A percentile compares a stretch with the other conserved stretches of the same genome.
Conservation (phyloP, 2,113 vertebrate genomes). For the Aspidoscelis tigris region DNA sequence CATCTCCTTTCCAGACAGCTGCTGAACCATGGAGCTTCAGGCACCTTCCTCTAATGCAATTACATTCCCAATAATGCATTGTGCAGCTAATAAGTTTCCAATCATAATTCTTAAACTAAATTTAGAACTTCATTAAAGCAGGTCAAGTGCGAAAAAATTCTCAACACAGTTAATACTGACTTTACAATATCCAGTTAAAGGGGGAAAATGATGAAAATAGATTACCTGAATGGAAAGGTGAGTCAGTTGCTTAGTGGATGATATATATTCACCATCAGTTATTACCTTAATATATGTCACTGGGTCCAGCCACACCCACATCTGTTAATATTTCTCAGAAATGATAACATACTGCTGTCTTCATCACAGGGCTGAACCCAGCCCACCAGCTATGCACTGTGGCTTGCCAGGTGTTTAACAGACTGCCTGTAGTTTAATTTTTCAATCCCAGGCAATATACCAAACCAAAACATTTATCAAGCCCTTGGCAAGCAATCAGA, state of each 20-base stretch:
- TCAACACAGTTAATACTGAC: background rate
- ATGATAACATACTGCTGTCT: background rate
- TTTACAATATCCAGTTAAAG: background rate
- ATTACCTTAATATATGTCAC: background rate
- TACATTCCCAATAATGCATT: no score
- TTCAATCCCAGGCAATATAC: background rate
- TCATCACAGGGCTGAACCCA: background rate
- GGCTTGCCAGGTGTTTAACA: background rate
- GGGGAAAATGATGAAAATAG: background rate
- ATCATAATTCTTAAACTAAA: no score
- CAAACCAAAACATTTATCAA: background rate
- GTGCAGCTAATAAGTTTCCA: no score
- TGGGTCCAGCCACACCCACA: background rate
- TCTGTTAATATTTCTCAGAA: background rate
- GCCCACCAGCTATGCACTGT: background rate
- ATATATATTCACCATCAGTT: background rate
- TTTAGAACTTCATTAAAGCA: background rate
- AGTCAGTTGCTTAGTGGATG: background rate
- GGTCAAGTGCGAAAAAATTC: background rate
- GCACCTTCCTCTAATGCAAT: no score
- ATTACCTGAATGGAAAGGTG: background rate
- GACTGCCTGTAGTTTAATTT: background rate
- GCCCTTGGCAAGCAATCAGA: background rate
- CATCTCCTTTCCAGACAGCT: no score
- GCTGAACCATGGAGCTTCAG: no score